Evolutionary conservation across 2,113 vertebrate species (phyloP).

Genomic region (Oriolus oriolus): DNA sequence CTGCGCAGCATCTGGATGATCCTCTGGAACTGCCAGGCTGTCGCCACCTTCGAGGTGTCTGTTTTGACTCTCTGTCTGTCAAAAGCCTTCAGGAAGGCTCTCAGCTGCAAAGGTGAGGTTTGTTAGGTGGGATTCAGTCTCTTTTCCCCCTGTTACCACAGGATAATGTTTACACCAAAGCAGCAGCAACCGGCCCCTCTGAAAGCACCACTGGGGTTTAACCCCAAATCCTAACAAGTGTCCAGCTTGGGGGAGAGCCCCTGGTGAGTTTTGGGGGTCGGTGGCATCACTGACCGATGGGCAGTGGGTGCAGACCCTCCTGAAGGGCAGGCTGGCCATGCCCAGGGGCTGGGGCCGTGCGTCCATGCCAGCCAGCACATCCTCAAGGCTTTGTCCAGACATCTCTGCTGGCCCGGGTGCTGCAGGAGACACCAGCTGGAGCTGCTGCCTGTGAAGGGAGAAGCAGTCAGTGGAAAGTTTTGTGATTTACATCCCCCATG

Average conservation of each 20-base stretch:
- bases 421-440: slow-evolving; percentile 29
- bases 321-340: slow-evolving; percentile 22
- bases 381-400: background rate
- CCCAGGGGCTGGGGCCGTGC: background rate
- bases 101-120: slow-evolving; percentile 33
- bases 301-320: slow-evolving; percentile 28
- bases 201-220: background rate
- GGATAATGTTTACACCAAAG: background rate
- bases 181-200: background rate
- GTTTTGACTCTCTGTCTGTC: background rate
- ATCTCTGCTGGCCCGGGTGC: background rate
- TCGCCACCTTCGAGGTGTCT: background rate
- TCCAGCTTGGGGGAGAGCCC: background rate
- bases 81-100: slow-evolving; percentile 43
- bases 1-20: slow-evolving; percentile 48
- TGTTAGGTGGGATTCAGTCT: background rate
- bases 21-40: slow-evolving; percentile 33
- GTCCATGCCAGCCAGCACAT: background rate
- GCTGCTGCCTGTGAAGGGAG: slow-evolving; percentile 51
- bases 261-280: background rate
- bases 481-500: background rate
- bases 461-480: background rate
- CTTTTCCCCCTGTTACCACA: background rate
- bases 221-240: background rate
- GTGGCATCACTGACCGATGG: background rate